Base-by-base conservation (phyloP, 1,140 invertebrate genomes). In the Procambarus virginalis region DNA sequence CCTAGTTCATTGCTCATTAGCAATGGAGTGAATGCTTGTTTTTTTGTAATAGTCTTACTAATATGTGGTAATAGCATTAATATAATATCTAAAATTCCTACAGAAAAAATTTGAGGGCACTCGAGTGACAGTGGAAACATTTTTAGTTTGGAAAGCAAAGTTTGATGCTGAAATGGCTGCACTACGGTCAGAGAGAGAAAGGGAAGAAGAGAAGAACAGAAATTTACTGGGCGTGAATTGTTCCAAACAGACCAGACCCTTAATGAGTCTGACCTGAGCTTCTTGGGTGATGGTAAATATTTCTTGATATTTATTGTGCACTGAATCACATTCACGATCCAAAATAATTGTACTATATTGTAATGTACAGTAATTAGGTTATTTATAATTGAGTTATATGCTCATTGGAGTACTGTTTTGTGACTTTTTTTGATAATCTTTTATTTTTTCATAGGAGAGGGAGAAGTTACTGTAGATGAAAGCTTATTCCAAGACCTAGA, bases 101-200 rank as follows among this genome's bases (percentile, higher is more conserved):
- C 93, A 98, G 96, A 98, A 97, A 97, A 96, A 97, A 93, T 99
- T 99, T 95, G 98, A 99, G 94, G 98, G 98, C 48, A 99, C 98
- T 2, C 95, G 96, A 93, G 98, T 99, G 0, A 97, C 97, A 2
- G 97, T 99, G 3, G 98, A 99, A 95, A 97, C 97, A n/a, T 99
- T 99, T 94, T 94, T 99, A 89, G 96, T 95, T 64, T 99, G 99
- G 99, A 98, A 99, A 93, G 95, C 96, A 85, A 96, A 96, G 91
- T 99, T 99, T 95, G 98, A 99, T 94, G 95, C 96, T 80, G 98
- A 99, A 94, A 96, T 97, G 94, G 96, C 96, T 22, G 96, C 97
- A 84, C 94, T 96, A n/a, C 97, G 96, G 75, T 96, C 96, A 93
- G 96, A 97, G 93, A 95, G 96, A 70, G 94, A 94, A 95, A 90